Evolutionary conservation across 2,113 vertebrate species (phyloP).

Genomic region (Psittacula cyanocephala): DNA sequence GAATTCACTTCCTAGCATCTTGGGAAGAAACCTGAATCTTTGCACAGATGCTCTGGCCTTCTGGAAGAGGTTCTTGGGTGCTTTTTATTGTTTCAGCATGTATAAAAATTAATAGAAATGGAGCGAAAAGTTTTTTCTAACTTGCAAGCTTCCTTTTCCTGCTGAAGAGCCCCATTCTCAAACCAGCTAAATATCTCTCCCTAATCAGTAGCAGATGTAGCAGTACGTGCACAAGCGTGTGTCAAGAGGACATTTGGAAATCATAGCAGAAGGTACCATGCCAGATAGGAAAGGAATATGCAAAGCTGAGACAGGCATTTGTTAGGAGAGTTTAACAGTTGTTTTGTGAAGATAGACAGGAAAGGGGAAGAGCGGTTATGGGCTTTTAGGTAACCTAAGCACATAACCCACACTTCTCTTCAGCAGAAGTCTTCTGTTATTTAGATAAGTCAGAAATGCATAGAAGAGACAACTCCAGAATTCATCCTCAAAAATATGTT

Average conservation of each 20-base stretch:
- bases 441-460: background rate
- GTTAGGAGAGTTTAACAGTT: constrained; percentile 11
- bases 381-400: background rate
- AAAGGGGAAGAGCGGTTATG: background rate
- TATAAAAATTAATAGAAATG: background rate
- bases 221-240: constrained; percentile 3
- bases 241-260: constrained; percentile 49
- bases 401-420: background rate
- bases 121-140: constrained; percentile 26
- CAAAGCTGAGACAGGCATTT: constrained; percentile 34
- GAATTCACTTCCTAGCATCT: background rate
- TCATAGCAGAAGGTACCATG: constrained; percentile 17
- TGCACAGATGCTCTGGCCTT: background rate
- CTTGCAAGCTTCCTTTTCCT: background rate
- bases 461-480: background rate
- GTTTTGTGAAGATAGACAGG: background rate
- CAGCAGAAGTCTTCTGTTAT: background rate
- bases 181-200: constrained; percentile 4
- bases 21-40: background rate
- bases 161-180: background rate
- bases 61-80: background rate
- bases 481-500: background rate
- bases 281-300: constrained; percentile 54
- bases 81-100: background rate
- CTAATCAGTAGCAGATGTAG: constrained; percentile 68